Percentiles rank a stretch among this genome's conserved stretches.
phyloP scores from a whole-genome alignment of 2,888 invertebrate genomes.

The Amphipoea lucens region DNA sequence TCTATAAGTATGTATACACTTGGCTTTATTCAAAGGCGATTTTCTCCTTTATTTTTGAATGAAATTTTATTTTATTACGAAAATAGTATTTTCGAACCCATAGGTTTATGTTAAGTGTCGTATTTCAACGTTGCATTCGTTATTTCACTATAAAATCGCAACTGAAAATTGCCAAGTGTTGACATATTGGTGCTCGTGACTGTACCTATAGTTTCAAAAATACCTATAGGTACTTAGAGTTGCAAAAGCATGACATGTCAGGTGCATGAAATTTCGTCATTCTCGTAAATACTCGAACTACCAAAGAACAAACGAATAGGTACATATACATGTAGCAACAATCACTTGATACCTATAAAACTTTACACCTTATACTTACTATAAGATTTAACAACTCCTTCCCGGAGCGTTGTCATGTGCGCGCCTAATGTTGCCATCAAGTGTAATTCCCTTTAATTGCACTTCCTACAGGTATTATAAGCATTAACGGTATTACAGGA shows the following conservation, averaged over 20 bases:
- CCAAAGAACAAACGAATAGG: background rate
- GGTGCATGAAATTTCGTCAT: background rate
- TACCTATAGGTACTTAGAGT: background rate
- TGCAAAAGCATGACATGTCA: background rate
- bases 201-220: too few species aligned
- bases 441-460: slow-evolving; percentile 30
- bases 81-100: too few species aligned
- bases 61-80: too few species aligned
- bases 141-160: too few species aligned
- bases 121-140: too few species aligned
- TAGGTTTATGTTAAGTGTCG: too few species aligned
- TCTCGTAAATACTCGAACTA: background rate
- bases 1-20: too few species aligned
- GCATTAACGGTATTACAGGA: background rate
- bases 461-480: slow-evolving; percentile 6
- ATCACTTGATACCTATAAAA: slow-evolving; percentile 20
- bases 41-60: too few species aligned
- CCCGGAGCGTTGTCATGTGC: background rate
- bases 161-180: too few species aligned
- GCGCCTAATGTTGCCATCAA: slow-evolving; percentile 26
- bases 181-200: too few species aligned
- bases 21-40: too few species aligned
- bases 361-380: slow-evolving; percentile 15
- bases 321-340: slow-evolving; percentile 2
- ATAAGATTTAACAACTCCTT: slow-evolving; percentile 27